Evolutionary conservation across 2,113 vertebrate genomes (phyloP).

Genomic region (Archocentrus centrarchus): DNA sequence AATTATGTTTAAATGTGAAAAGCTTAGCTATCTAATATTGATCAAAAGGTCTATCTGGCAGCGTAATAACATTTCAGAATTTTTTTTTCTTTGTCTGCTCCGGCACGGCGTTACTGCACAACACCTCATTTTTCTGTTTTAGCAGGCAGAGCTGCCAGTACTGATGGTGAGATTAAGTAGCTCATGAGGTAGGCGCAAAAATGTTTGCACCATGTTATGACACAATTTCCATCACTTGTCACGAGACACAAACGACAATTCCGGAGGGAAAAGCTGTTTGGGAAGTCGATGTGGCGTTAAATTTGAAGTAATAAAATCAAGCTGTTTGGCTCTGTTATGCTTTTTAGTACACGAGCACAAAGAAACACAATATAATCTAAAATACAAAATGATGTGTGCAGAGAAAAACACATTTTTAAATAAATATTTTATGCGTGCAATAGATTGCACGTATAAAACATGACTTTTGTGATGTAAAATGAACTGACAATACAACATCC

Average conservation of each 20-base stretch:
- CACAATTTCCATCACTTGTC: background rate
- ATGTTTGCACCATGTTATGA: background rate
- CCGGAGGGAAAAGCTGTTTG: background rate
- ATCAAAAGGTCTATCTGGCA: background rate
- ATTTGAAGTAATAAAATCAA: conserved; percentile 3
- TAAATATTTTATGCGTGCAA: too few species aligned
- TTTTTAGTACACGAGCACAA: background rate
- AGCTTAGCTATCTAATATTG: background rate
- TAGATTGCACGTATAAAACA: background rate
- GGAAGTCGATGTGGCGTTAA: background rate
- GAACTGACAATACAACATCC: background rate
- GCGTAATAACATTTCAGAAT: background rate
- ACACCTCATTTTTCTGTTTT: background rate
- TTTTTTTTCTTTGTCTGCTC: background rate
- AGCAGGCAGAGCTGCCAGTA: background rate
- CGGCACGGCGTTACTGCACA: background rate
- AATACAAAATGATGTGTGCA: background rate
- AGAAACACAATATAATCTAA: background rate
- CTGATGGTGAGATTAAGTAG: background rate
- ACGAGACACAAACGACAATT: background rate
- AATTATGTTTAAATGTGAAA: background rate
- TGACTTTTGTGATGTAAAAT: background rate
- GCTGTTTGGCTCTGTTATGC: background rate
- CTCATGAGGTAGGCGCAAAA: background rate
- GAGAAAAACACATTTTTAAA: background rate